Base-by-base conservation (phyloP, 1,140 invertebrate species). In the Atta cephalotes region DNA sequence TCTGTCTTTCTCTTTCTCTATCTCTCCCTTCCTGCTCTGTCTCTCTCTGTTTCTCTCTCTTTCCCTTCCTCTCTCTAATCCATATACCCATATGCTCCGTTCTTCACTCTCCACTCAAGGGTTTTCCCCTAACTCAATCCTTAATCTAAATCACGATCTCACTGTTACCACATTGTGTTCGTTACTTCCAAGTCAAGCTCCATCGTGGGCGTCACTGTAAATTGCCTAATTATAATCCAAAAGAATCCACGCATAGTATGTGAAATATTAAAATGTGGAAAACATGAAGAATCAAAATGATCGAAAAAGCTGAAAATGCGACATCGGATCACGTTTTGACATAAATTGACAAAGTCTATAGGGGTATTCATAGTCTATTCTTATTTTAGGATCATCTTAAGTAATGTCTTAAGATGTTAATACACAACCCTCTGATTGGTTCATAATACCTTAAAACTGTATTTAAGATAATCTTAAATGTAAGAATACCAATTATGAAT, bases 161-260 rank as follows among this genome's bases (percentile, higher is more conserved):
- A 87, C 84, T 70, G 60, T 16, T 79, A 66, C 79, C 87, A 86
- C 89, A n/a, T 39, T 49, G 39, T 60, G 87, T 91, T 87, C 86
- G 81, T 88, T 74, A 65, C 84, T 77, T 45, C 58, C 74, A 51
- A 91, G 88, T 79, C 71, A 90, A 16, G 63, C 7, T 66, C 45
- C 28, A 51, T 18, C 31, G 89, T 87, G 53, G 90, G 87, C 72
- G 62, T 87, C 91, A 82, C 89, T 92, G 93, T 92, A 93, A 94
- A 94, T 94, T 94, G 92, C 92, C 91, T 94, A 94, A 95, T 94
- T 95, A 94, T 94, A 94, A 94, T 94, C 91, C 89, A 77, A 89
- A 91, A 90, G 88, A 45, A 90, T 58, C n/a, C 60, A 63, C 60
- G 31, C 66, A 3, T 35, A 71, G 70, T 60, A 76, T 18, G 76